Base-by-base conservation (phyloP, 2,113 vertebrate genomes). In the Aldabrachelys gigantea region DNA sequence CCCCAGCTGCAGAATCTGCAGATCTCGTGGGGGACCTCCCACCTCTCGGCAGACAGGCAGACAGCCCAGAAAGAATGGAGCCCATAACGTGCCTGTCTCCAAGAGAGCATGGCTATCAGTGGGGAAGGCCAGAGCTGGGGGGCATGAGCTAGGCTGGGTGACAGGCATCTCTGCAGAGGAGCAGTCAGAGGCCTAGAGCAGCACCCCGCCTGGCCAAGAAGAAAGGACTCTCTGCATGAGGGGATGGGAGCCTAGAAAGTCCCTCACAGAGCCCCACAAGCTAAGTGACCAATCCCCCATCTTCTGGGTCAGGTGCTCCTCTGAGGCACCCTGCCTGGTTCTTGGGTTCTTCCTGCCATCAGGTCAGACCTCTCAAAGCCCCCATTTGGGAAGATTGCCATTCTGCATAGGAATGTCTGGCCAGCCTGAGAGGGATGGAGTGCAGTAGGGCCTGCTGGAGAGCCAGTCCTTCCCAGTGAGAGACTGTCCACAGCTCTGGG, bases 1-100 rank as follows among this genome's bases (percentile, higher is more conserved):
- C 65, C 29, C 87, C 86, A 93, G 88, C 47, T 62, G 79, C 0
- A 88, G 49, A 53, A 93, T 56, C 87, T 95, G 92, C 83, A 89
- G 57, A 0, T 0, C 19, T 54, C 38, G 88, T 44, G 25, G 1
- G 9, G 24, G 17, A 49, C 27, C 31, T 83, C 92, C 80, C 93
- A 94, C 56, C 50, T 92, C 29, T 54, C 62, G 3, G 41, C 80
- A 62, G 59, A 31, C 25, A 59, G 29, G 27, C 52, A 65, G 86
- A 22, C 13, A 80, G 41, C 47, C n/a, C 1, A 1, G 83, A 92
- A n/a, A 1, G 24, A 69, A 89, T 3, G 19, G 59, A 62, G 31
- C 62, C 62, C 62, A 35, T 10, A 96, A 29, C 49, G 79, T 8
- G 25, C 75, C 82, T 57, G 85, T 13, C 17, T 12, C 53, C 72